Evolutionary conservation across 1,140 invertebrate species (phyloP), one percentile per base, ranked within the genome.

Genomic region (Akabosia matsudoensis): DNA sequence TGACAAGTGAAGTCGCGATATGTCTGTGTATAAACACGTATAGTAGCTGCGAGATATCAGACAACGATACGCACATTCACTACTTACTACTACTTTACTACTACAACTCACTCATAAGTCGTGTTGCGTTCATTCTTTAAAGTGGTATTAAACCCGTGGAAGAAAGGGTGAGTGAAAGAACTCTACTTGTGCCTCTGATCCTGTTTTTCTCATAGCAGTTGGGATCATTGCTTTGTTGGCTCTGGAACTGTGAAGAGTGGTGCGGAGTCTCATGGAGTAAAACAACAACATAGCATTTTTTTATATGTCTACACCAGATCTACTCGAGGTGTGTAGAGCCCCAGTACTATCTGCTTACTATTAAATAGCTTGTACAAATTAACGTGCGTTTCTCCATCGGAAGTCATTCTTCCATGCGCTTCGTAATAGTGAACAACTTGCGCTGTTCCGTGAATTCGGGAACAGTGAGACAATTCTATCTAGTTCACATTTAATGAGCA

Each of bases 351-450:
- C 37, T 45, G 18, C 37, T 45, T 45, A 45, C 37, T 45, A n/a
- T n/a, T 45, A 10, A 45, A 7, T 45, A 45, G 7, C 18, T 18
- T 45, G 37, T 56, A 56, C 54, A 67, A 67, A 67, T 67, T 67
- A 22, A 67, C 24, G 61, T 67, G 61, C 61, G 28, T 28, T 31
- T 67, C 10, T 10, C 30, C 13, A 67, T 67, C 61, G 61, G 61
- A 67, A 67, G 61, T 67, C 61, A 67, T 67, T 67, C 61, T 67
- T 67, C 28, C 61, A 67, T 67, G 61, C 61, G 61, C 61, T 67
- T 67, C 61, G 28, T 67, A 30, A 67, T 7, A 67, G 61, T 67
- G 30, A 67, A n/a, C 61, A 67, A 67, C 61, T n/a, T n/a, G n/a
- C n/a, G n/a, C n/a, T 67, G 28, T 31, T 67, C 24, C n/a, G 10